Conservation (phyloP, 1,140 invertebrate species). For the Calycopis cecrops region DNA sequence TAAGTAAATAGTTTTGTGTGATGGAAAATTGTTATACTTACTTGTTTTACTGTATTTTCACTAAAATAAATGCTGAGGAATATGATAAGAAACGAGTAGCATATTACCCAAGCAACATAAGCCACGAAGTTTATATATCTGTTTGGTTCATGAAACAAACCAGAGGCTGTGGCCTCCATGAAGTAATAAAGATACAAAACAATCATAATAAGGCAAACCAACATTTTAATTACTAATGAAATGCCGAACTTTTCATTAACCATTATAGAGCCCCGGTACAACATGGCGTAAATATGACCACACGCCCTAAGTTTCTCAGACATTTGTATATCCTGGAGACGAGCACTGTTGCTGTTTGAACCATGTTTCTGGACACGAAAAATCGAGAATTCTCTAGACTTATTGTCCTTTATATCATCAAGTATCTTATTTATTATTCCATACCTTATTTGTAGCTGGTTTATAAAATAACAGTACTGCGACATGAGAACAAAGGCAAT, state of each 20-base stretch:
- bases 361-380: conserved; percentile 25
- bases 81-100: conserved; percentile 31
- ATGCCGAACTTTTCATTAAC: conserved; percentile 41
- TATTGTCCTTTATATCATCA: conserved; percentile 27
- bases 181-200: conserved; percentile 52
- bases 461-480: conserved; percentile 37
- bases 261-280: conserved; percentile 31
- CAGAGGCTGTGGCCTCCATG: conserved; percentile 53
- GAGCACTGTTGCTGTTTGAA: conserved; percentile 23
- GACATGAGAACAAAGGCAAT: conserved; percentile 32
- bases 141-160: conserved; percentile 40
- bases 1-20: conserved; percentile 9
- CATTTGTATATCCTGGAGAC: conserved; percentile 36
- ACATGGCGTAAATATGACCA: conserved; percentile 40
- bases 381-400: conserved; percentile 32
- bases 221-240: conserved; percentile 34
- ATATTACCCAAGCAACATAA: conserved; percentile 45
- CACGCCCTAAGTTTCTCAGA: conserved; percentile 42
- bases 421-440: conserved; percentile 39
- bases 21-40: conserved; percentile 16
- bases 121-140: conserved; percentile 43
- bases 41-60: conserved; percentile 36
- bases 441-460: conserved; percentile 33
- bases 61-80: conserved; percentile 36
- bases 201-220: conserved; percentile 30